Percentiles rank a stretch among this genome's conserved stretches.
Evolutionary conservation across 2,888 invertebrate genomes (phyloP).

Genomic region (Andrena camellia): DNA sequence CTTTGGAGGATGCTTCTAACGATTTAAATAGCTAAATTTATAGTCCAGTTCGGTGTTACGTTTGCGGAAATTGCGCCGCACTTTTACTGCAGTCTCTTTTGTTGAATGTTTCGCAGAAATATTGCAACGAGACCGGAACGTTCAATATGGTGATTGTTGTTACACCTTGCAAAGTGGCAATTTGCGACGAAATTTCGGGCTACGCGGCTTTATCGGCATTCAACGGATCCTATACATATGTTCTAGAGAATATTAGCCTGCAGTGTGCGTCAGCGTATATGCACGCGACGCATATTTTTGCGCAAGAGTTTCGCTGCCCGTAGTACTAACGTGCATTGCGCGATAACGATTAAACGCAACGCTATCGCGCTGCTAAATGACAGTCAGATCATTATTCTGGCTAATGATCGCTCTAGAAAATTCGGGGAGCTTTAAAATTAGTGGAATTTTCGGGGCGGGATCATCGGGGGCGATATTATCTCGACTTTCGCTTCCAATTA

Average conservation of each 20-base stretch:
- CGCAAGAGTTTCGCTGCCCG: slow-evolving; percentile 6
- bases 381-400: slow-evolving; percentile 20
- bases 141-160: slow-evolving; percentile 26
- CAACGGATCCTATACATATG: slow-evolving; percentile 16
- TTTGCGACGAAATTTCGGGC: slow-evolving; percentile 46
- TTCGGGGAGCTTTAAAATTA: slow-evolving; percentile 5
- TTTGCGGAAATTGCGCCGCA: background rate
- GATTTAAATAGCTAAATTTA: no score
- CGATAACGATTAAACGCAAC: slow-evolving; percentile 10
- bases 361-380: background rate
- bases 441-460: background rate
- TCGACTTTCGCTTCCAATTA: slow-evolving; percentile 14
- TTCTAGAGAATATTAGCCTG: slow-evolving; percentile 31
- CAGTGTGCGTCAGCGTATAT: slow-evolving; percentile 3
- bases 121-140: slow-evolving; percentile 16
- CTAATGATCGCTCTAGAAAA: slow-evolving; percentile 26
- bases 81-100: background rate
- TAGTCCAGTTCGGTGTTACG: no score
- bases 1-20: no score
- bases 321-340: slow-evolving; percentile 22
- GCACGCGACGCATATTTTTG: slow-evolving; percentile 28
- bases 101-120: background rate
- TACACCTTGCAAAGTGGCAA: slow-evolving; percentile 24
- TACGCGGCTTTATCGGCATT: slow-evolving; percentile 53
- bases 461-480: background rate